These are phyloP conservation scores for Aurelia sp. DNA, from an alignment of 30 jellyfish, hydroid and myxozoan genomes.

Conservation along the genomic window DNA sequence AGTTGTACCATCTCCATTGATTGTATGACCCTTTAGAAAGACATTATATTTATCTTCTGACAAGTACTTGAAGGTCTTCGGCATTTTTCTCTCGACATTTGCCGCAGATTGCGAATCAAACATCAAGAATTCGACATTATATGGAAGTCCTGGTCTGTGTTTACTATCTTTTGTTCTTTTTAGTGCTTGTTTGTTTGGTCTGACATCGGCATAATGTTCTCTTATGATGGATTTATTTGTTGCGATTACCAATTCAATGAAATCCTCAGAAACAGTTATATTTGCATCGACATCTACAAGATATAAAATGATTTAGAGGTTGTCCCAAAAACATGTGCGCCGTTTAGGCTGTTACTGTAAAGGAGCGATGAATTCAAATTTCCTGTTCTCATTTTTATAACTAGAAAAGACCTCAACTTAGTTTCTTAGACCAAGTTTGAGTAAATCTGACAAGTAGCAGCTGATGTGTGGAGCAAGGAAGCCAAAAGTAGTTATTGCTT, in stretches of 20 bases:
- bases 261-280: slow-evolving; percentile 10
- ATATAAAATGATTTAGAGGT: neutral
- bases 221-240: neutral
- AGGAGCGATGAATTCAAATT: no score
- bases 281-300: slow-evolving; percentile 4
- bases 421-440: no score
- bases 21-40: slow-evolving; percentile 70
- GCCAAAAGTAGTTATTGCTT: no score
- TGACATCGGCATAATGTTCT: slow-evolving; percentile 11
- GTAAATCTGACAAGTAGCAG: no score
- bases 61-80: slow-evolving; percentile 32
- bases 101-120: slow-evolving; percentile 63
- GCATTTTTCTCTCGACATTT: slow-evolving; percentile 39
- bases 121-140: slow-evolving; percentile 42
- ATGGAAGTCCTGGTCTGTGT: neutral
- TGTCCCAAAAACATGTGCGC: no score
- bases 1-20: slow-evolving; percentile 80
- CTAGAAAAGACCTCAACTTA: no score
- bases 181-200: neutral
- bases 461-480: no score
- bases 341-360: no score
- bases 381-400: no score
- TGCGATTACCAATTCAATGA: slow-evolving; percentile 16
- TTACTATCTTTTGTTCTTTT: neutral
- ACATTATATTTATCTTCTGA: slow-evolving; percentile 34